phyloP scores from a whole-genome alignment of 2,797 vertebrate genomes.

The Simalia tracyae region DNA sequence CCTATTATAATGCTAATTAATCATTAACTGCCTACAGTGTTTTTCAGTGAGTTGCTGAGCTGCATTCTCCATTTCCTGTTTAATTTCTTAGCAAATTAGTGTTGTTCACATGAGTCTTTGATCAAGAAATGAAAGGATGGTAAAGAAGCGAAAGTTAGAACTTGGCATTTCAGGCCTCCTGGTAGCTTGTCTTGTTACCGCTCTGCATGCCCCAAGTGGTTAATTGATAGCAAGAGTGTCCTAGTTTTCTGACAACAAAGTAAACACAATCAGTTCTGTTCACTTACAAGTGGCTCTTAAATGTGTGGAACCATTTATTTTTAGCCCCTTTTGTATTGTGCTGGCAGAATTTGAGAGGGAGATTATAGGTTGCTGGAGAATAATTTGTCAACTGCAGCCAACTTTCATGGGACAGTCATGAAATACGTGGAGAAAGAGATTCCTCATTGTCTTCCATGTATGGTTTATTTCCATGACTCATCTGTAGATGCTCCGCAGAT shows the following conservation, averaged over 20 bases:
- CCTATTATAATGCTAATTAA: constrained; percentile 55
- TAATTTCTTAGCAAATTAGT: constrained; percentile 55
- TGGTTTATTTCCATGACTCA: constrained; percentile 45
- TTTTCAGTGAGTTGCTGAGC: constrained; percentile 45
- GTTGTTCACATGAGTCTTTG: constrained; percentile 42
- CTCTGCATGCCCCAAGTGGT: constrained; percentile 39
- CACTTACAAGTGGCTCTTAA: constrained; percentile 56
- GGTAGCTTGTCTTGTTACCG: constrained; percentile 31
- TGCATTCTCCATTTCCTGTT: constrained; percentile 39
- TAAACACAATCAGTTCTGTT: constrained; percentile 45
- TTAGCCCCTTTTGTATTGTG: constrained; percentile 50
- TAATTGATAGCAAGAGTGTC: constrained; percentile 58
- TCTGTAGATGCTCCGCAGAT: constrained; percentile 44
- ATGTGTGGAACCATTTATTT: constrained; percentile 37
- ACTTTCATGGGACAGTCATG: constrained; percentile 37
- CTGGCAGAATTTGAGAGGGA: constrained; percentile 24
- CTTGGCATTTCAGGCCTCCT: constrained; percentile 36
- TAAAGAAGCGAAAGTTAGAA: constrained; percentile 40
- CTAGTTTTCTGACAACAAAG: constrained; percentile 58
- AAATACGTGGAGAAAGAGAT: constrained; percentile 32
- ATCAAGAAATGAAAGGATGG: constrained; percentile 44
- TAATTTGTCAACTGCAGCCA: constrained; percentile 38
- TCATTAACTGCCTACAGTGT: constrained; percentile 50
- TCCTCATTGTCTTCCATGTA: constrained; percentile 11
- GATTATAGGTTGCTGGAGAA: constrained; percentile 48